A percentile compares a stretch with the other conserved stretches of the same genome.
These are phyloP conservation scores for Ectropis grisescens DNA, from an alignment of 1,140 invertebrate genomes.

Conservation along the genomic window DNA sequence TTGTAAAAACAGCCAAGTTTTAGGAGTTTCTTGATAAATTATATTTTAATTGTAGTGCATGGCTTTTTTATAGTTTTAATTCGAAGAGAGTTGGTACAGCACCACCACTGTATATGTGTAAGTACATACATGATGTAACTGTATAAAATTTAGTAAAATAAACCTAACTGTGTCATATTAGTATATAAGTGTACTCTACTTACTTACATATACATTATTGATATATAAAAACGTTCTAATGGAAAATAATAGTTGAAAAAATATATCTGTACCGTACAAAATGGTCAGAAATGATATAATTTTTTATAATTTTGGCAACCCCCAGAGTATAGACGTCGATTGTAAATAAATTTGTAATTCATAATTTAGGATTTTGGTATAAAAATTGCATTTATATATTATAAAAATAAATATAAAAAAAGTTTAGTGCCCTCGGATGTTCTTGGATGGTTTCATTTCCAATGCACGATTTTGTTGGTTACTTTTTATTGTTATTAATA, in stretches of 20 bases:
- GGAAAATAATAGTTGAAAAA: slow-evolving; percentile 59
- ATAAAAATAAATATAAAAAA: no score
- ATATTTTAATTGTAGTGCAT: no score
- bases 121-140: slow-evolving; percentile 52
- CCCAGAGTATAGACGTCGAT: slow-evolving; percentile 23
- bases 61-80: no score
- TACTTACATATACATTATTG: slow-evolving; percentile 59
- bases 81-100: slow-evolving; percentile 31
- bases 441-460: slow-evolving; percentile 60
- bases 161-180: slow-evolving; percentile 68
- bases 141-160: slow-evolving; percentile 59
- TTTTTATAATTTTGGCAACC: slow-evolving; percentile 25
- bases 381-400: slow-evolving; percentile 64
- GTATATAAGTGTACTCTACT: slow-evolving; percentile 60
- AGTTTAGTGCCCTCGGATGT: slow-evolving; percentile 45
- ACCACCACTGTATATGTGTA: slow-evolving; percentile 51
- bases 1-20: no score
- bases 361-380: slow-evolving; percentile 48
- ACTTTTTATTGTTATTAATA: slow-evolving; percentile 69
- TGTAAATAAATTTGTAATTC: slow-evolving; percentile 62
- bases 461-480: slow-evolving; percentile 56
- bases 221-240: slow-evolving; percentile 57
- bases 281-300: slow-evolving; percentile 19
- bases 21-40: no score
- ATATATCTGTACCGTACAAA: slow-evolving; percentile 29